Conservation (phyloP, 35 echinoderm and acorn worm genomes). For the Anneissia japonica region DNA sequence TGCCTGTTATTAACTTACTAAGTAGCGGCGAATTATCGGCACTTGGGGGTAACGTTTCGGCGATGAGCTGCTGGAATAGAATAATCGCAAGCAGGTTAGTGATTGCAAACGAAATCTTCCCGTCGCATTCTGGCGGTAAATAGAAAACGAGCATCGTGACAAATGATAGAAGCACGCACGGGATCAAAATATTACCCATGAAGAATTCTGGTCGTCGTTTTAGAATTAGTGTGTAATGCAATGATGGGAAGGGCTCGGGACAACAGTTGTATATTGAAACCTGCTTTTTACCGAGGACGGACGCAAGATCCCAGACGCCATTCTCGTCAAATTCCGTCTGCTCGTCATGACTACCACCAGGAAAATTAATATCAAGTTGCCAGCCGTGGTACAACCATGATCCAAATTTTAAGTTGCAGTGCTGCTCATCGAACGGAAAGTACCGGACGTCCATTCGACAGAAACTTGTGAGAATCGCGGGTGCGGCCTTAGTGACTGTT, state of each 20-base stretch:
- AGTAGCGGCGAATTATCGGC: not conserved
- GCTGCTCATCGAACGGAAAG: slow-evolving; percentile 84
- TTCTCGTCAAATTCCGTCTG: not conserved
- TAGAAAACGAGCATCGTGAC: not conserved
- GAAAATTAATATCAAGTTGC: not conserved
- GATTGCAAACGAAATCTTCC: slow-evolving; percentile 6
- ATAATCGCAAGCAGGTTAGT: not conserved
- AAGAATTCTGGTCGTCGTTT: not conserved
- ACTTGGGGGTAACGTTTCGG: not conserved
- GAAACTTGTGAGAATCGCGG: slow-evolving; percentile 84
- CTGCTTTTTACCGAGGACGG: not conserved
- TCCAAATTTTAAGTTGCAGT: slow-evolving; percentile 73
- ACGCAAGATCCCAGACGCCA: not conserved
- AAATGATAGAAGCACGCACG: not conserved
- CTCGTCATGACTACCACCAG: not conserved
- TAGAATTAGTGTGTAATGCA: not conserved
- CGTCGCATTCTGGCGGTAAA: not conserved
- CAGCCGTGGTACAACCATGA: slow-evolving; percentile 71
- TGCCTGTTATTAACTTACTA: not conserved
- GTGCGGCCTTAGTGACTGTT: slow-evolving; percentile 63
- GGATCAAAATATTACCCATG: not conserved
- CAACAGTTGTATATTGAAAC: not conserved
- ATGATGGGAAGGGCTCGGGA: not conserved
- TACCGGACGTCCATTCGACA: slow-evolving; percentile 61
- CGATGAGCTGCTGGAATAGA: not conserved